These are phyloP conservation scores for Tanytarsus gracilentus DNA, from an alignment of 2,888 invertebrate genomes.

Conservation along the genomic window DNA sequence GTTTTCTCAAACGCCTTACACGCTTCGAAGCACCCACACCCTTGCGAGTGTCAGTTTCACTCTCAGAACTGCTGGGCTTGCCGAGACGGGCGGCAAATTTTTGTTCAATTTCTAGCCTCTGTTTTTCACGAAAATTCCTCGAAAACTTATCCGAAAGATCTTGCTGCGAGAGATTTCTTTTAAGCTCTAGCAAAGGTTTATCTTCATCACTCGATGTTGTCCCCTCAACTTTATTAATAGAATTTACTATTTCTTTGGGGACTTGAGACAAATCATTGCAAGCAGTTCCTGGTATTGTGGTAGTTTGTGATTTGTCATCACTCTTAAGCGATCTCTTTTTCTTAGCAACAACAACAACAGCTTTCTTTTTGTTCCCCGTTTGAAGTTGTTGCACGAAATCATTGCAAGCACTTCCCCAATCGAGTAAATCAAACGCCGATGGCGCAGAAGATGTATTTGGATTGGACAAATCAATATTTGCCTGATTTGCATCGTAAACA, in stretches of 20 bases:
- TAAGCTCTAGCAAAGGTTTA: slow-evolving; percentile 35
- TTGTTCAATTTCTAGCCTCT: slow-evolving; percentile 38
- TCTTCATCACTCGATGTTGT: slow-evolving; percentile 33
- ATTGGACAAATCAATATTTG: slow-evolving; percentile 34
- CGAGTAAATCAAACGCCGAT: slow-evolving; percentile 31
- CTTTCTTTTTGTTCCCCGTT: slow-evolving; percentile 47
- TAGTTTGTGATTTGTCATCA: slow-evolving; percentile 35
- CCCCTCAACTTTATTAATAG: slow-evolving; percentile 29
- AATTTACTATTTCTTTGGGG: slow-evolving; percentile 28
- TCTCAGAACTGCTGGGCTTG: slow-evolving; percentile 46
- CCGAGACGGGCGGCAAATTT: slow-evolving; percentile 38
- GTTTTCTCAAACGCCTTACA: slow-evolving; percentile 31
- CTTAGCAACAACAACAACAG: slow-evolving; percentile 43
- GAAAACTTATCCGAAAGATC: slow-evolving; percentile 44
- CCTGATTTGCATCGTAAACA: not conserved
- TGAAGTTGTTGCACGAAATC: slow-evolving; percentile 68
- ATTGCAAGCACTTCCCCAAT: slow-evolving; percentile 65
- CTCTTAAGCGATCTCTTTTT: slow-evolving; percentile 38
- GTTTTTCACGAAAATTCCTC: slow-evolving; percentile 43
- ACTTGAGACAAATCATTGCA: slow-evolving; percentile 36
- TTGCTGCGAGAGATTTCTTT: slow-evolving; percentile 36
- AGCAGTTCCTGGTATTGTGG: slow-evolving; percentile 22
- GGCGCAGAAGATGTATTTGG: slow-evolving; percentile 30
- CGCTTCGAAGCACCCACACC: slow-evolving; percentile 35
- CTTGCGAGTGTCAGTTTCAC: slow-evolving; percentile 38